phyloP scores from a whole-genome alignment of 2,888 invertebrate species.

The Clostera curtula region DNA sequence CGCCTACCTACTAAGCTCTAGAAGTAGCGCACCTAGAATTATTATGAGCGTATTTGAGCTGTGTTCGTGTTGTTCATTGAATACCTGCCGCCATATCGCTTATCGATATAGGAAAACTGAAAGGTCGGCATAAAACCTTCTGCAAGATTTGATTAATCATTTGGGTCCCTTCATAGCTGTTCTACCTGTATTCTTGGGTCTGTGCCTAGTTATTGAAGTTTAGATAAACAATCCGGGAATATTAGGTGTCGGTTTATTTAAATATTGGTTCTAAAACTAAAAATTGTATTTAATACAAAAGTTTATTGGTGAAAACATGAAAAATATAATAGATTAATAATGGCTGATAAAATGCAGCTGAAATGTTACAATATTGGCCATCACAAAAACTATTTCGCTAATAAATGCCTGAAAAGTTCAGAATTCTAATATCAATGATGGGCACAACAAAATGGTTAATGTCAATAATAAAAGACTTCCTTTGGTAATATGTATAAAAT shows the following conservation, averaged over 20 bases:
- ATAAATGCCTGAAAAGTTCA: slow-evolving; percentile 74
- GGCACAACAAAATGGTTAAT: slow-evolving; percentile 74
- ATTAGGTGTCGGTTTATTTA: slow-evolving; percentile 70
- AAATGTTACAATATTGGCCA: slow-evolving; percentile 74
- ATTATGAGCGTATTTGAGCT: too few relatives aligned
- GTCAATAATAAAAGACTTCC: slow-evolving; percentile 53
- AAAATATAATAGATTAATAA: slow-evolving; percentile 76
- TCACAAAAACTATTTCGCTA: slow-evolving; percentile 70
- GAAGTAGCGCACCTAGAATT: too few relatives aligned
- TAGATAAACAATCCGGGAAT: slow-evolving; percentile 61
- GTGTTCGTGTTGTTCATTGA: too few relatives aligned
- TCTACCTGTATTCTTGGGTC: too few relatives aligned
- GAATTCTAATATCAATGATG: slow-evolving; percentile 61
- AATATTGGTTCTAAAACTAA: slow-evolving; percentile 74
- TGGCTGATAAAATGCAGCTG: slow-evolving; percentile 76
- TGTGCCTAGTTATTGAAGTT: too few relatives aligned
- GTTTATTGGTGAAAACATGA: slow-evolving; percentile 76
- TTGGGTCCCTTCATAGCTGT: too few relatives aligned
- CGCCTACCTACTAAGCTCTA: too few relatives aligned
- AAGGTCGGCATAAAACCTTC: too few relatives aligned
- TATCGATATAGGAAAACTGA: too few relatives aligned
- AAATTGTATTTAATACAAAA: slow-evolving; percentile 76
- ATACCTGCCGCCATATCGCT: too few relatives aligned
- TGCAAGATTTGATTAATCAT: too few relatives aligned
- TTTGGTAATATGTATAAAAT: slow-evolving; percentile 60